Evolutionary conservation across 2,797 vertebrate species (phyloP).

Genomic region (Sebastes alutus): DNA sequence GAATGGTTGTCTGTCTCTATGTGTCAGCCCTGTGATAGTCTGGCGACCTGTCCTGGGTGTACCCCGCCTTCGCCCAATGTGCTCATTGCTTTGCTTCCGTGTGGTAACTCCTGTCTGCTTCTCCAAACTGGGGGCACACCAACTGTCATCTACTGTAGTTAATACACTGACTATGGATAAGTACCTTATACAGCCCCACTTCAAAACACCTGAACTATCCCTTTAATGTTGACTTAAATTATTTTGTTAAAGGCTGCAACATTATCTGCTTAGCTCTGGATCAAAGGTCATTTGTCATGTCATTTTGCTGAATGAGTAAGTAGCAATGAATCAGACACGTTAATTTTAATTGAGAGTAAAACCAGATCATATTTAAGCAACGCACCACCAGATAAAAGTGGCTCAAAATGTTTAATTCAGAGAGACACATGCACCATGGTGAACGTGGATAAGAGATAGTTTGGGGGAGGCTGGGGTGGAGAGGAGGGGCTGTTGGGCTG

Average conservation of each 20-base stretch:
- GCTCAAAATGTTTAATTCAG: neutral
- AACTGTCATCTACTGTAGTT: too few relatives aligned
- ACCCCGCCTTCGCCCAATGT: too few relatives aligned
- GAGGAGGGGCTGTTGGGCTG: slow-evolving; percentile 33
- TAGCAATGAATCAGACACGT: slow-evolving; percentile 1
- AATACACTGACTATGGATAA: too few relatives aligned
- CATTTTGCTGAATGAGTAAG: slow-evolving; percentile 13
- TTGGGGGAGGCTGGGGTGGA: neutral
- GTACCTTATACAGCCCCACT: too few relatives aligned
- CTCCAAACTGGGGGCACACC: too few relatives aligned
- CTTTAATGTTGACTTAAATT: neutral
- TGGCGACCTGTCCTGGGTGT: too few relatives aligned
- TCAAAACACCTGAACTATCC: too few relatives aligned
- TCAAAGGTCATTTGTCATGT: neutral
- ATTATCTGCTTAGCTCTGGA: slow-evolving; percentile 9
- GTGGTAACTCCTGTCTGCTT: too few relatives aligned
- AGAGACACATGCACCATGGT: slow-evolving; percentile 2
- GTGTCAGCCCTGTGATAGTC: too few relatives aligned
- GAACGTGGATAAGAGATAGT: slow-evolving; percentile 46
- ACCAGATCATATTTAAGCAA: neutral
- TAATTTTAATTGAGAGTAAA: neutral
- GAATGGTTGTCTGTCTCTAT: too few relatives aligned
- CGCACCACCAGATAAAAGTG: neutral
- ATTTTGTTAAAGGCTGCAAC: slow-evolving; percentile 16
- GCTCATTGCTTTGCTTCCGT: too few relatives aligned